A percentile compares a stretch with the other conserved stretches of the same genome.
Conservation (phyloP, 2,888 invertebrate species). For the Cancer borealis region DNA sequence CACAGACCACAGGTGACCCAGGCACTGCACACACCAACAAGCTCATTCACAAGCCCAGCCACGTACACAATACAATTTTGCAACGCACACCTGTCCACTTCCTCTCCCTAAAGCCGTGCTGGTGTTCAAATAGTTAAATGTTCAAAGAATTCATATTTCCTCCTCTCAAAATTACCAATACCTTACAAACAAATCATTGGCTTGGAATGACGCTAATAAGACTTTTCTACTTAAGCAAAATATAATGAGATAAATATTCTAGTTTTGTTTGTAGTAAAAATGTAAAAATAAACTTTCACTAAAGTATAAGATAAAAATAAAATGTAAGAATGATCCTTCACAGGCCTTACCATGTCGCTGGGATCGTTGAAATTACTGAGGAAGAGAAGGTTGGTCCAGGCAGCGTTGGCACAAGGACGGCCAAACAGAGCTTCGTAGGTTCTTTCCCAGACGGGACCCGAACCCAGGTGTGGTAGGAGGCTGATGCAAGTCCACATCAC, state of each 20-base stretch:
- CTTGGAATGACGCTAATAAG: neutral
- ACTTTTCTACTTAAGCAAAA: neutral
- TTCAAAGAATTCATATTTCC: neutral
- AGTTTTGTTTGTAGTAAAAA: neutral
- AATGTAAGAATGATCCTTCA: neutral
- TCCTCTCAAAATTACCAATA: neutral
- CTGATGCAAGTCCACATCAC: conserved; percentile 61
- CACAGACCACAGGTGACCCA: conserved; percentile 71
- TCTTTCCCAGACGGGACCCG: conserved; percentile 61
- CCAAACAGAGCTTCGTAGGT: conserved; percentile 58
- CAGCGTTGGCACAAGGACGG: conserved; percentile 47
- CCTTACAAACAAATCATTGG: neutral
- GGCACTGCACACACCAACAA: conserved; percentile 56
- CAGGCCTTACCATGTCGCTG: conserved; percentile 65
- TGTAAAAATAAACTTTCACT: neutral
- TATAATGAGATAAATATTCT: neutral
- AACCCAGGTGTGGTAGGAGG: conserved; percentile 54
- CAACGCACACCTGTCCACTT: neutral
- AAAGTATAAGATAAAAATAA: neutral
- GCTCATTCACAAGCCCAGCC: neutral
- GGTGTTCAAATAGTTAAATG: neutral
- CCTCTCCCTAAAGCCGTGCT: neutral
- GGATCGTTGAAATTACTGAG: conserved; percentile 62
- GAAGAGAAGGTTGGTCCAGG: conserved; percentile 57
- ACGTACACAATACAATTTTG: neutral